Base-by-base conservation (phyloP, 2,113 vertebrate species). In the Dendropsophus ebraccatus region DNA sequence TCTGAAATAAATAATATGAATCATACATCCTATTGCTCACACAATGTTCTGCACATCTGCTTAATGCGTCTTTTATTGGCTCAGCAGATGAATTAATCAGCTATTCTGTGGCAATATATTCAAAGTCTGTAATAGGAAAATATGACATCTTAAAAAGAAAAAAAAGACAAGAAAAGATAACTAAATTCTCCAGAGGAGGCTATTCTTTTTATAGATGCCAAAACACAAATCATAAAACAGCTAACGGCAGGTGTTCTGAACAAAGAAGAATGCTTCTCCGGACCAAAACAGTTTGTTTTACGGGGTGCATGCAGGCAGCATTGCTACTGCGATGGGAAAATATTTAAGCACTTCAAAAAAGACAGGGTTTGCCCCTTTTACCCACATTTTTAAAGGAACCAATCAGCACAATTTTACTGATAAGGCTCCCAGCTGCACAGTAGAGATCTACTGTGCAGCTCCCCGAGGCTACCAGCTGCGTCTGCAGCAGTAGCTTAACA, bases 61-160 rank as follows among this genome's bases (percentile, higher is more conserved):
- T 92, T 90, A 87, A 89, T 90, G 87, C 88, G 89, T 89, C 89
- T 62, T 88, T 85, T 88, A 90, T 88, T 90, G 85, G 88, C 88
- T 90, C 82, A 49, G 90, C 88, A 91, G 92, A 91, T 87, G 84
- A 89, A 93, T 87, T 83, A 81, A 89, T 92, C 90, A 91, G 88
- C 88, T 87, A 89, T 89, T 86, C 79, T 87, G 88, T 78, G 90
- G 88, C 82, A 88, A 88, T 89, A 69, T 84, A 89, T 87, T 90
- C 88, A 83, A 60, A 2, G 67, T 1, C 0, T 81, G 41, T 37
- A 85, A 74, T 75, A 81, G 86, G 77, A 77, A 89, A 91, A 90
- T 60, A 60, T 75, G 35, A 88, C 83, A 88, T 88, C 87, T 72
- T 83, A 83, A 74, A 80, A 77, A 88, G 88, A 69, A 37, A 74